phyloP scores from a whole-genome alignment of 1,140 invertebrate genomes.

The Bombus soroeensis region DNA sequence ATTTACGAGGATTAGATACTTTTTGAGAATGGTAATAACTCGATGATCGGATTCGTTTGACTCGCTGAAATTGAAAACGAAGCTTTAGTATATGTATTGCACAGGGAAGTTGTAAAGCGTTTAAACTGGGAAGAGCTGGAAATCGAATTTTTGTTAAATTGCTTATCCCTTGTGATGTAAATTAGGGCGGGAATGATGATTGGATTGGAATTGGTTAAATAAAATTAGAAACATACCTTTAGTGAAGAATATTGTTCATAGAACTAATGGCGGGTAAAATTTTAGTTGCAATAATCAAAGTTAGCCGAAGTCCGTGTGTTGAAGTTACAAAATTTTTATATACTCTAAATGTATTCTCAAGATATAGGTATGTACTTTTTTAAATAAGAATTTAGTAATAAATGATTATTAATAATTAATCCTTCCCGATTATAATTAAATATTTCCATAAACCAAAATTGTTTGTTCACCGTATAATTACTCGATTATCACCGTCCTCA shows the following conservation, averaged over 20 bases:
- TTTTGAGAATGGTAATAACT: too few species aligned
- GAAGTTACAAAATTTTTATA: not conserved
- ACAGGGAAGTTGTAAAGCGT: not conserved
- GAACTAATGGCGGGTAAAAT: not conserved
- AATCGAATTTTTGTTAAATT: not conserved
- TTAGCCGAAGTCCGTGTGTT: not conserved
- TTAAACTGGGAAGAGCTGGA: not conserved
- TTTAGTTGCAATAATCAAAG: not conserved
- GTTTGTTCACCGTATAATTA: not conserved
- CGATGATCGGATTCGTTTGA: not conserved
- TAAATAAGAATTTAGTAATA: too few species aligned
- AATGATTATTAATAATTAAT: not conserved
- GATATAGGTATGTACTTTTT: too few species aligned
- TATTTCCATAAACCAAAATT: not conserved
- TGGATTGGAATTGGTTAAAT: not conserved
- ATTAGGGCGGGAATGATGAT: too few species aligned
- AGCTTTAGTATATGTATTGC: not conserved
- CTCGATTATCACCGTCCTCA: too few species aligned
- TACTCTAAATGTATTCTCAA: not conserved
- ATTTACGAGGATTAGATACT: too few species aligned
- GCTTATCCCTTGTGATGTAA: not conserved
- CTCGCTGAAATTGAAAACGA: not conserved
- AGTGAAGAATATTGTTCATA: too few species aligned
- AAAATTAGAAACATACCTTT: not conserved
- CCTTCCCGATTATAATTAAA: not conserved